phyloP scores from a whole-genome alignment of 2,797 vertebrate species.

The Gambelia wislizenii region DNA sequence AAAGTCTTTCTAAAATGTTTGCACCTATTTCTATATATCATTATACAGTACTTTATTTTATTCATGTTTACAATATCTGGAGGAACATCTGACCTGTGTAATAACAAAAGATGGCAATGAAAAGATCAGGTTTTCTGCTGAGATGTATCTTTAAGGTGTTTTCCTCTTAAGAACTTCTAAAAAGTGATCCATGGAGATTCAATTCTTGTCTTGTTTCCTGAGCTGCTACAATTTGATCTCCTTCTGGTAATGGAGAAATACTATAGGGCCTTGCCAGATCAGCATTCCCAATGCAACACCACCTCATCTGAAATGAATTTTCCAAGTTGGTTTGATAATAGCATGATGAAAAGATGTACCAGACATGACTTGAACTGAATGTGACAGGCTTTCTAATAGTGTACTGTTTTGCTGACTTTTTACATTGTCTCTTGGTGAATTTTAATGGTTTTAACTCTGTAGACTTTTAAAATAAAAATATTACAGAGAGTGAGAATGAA shows the following conservation, averaged over 20 bases:
- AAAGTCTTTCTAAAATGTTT: constrained; percentile 55
- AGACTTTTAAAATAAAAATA: too few species aligned
- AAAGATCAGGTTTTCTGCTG: not conserved
- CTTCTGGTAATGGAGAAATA: constrained; percentile 39
- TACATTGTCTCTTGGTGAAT: too few species aligned
- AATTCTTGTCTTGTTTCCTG: constrained; percentile 45
- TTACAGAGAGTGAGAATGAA: too few species aligned
- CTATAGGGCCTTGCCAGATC: constrained; percentile 16
- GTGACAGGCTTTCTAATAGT: too few species aligned
- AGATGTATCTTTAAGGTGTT: constrained; percentile 45
- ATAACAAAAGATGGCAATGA: constrained; percentile 25
- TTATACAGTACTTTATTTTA: constrained; percentile 51
- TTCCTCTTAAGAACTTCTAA: not conserved
- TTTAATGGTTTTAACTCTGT: not conserved
- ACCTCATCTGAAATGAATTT: constrained; percentile 18
- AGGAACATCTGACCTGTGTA: constrained; percentile 26
- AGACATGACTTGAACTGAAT: not conserved
- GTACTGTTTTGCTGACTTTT: too few species aligned
- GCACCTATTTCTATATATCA: constrained; percentile 60
- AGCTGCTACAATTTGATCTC: constrained; percentile 21
- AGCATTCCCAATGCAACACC: constrained; percentile 30
- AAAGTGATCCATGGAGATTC: constrained; percentile 13
- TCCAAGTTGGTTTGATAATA: constrained; percentile 33
- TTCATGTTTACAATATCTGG: constrained; percentile 18
- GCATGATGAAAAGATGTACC: constrained; percentile 5